Conservation (phyloP, 2,113 vertebrate genomes). For the Aythya baeri region DNA sequence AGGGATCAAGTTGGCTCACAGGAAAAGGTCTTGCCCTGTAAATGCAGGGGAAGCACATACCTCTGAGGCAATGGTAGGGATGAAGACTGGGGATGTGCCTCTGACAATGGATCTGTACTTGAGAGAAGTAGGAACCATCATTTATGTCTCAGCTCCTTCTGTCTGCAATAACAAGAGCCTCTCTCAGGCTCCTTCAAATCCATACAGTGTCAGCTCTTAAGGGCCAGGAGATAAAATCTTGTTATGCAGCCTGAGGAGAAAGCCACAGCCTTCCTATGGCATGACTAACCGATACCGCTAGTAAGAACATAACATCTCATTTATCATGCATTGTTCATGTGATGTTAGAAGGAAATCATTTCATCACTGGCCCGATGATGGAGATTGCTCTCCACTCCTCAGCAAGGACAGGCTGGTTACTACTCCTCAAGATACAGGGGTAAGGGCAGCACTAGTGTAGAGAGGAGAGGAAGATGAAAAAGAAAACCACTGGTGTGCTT, state of each 20-base stretch:
- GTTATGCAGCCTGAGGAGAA: neutral
- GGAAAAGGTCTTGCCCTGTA: neutral
- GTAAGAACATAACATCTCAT: neutral
- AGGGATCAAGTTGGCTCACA: neutral
- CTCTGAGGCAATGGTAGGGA: neutral
- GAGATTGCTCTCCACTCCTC: neutral
- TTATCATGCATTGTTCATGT: neutral
- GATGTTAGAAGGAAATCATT: neutral
- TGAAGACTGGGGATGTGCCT: neutral
- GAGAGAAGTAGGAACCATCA: neutral
- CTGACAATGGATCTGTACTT: accelerated
- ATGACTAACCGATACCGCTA: neutral
- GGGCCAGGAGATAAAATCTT: neutral
- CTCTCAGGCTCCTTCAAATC: neutral
- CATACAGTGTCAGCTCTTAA: neutral
- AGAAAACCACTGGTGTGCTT: neutral
- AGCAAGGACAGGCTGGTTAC: neutral
- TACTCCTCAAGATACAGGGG: neutral
- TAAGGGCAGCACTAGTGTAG: neutral
- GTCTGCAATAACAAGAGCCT: neutral
- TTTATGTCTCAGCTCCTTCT: neutral
- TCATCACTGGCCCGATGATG: neutral
- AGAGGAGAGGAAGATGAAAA: neutral
- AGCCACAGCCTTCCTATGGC: neutral
- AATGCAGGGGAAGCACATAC: neutral